Base-by-base conservation (phyloP, 2,113 vertebrate genomes). In the Urocolius indicus region DNA sequence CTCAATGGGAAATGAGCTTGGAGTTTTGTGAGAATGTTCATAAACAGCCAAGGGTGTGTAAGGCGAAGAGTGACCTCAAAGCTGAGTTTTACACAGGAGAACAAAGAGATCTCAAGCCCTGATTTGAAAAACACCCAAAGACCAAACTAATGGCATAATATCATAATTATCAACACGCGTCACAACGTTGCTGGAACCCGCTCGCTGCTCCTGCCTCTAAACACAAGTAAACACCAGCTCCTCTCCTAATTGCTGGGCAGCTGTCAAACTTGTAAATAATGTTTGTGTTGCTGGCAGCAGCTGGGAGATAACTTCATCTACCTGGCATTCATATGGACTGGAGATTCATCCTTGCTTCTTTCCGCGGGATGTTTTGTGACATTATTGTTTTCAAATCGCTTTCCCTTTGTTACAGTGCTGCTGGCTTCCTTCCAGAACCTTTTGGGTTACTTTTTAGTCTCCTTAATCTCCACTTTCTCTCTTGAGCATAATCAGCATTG, bases 121-220 rank as follows among this genome's bases (percentile, higher is more conserved):
- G 80, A 91, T 90, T 72, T 84, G 57, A 96, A 97, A 97, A 97
- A 94, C 91, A 94, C 63, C 27, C 67, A 7, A 24, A 57, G 63
- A 80, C 84, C 78, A 58, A 89, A 81, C 11, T 17, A 54, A 59
- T 48, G 87, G 84, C 93, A 73, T 29, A 74, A 85, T 51, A 29
- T 92, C 84, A 46, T 27, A 45, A 78, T 84, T 34, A 72, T 22
- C 88, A 76, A 30, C 61, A 36, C 59, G 11, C 75, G 62, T 96
- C 96, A 95, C 10, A 15, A 26, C 1, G 27, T 17, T 86, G 92
- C 81, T 77, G 83, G 84, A 95, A 89, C n/a, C 41, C 48, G 32
- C 83, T 83, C 13, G 5, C 45, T 15, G 68, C 85, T 93, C 34
- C 69, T 93, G 77, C 61, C 76, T 63, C 3, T 14, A 66, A 59